Conservation (phyloP, 2,888 invertebrate species). For the Cerastis leucographa region DNA sequence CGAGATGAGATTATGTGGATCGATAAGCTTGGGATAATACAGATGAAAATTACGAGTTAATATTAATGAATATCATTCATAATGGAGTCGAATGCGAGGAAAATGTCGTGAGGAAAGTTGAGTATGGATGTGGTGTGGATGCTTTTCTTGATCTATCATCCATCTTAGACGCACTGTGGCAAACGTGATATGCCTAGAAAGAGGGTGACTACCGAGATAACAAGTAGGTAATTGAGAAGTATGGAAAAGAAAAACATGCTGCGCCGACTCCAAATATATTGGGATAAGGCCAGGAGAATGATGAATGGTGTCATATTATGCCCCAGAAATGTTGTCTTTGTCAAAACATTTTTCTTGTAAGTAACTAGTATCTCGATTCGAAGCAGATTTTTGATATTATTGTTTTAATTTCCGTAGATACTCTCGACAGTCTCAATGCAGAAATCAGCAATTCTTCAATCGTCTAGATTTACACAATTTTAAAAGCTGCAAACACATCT, state of each 20-base stretch:
- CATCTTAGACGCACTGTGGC: background rate
- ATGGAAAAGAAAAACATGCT: background rate
- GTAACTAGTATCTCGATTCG: background rate
- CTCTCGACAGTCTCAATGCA: background rate
- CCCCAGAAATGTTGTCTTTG: background rate
- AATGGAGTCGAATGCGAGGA: background rate
- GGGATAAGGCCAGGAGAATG: background rate
- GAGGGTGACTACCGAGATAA: background rate
- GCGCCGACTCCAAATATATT: background rate
- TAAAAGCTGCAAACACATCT: conserved; percentile 25
- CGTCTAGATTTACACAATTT: conserved; percentile 23
- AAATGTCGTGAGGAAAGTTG: background rate
- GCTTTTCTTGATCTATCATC: too few relatives aligned
- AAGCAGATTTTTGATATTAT: background rate
- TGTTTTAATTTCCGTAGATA: background rate
- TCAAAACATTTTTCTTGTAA: background rate
- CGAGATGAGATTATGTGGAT: conserved; percentile 48
- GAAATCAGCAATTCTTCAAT: conserved; percentile 7
- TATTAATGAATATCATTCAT: background rate
- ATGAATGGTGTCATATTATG: background rate
- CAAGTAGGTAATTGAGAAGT: background rate
- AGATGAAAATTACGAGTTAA: conserved; percentile 7
- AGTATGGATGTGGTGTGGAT: too few relatives aligned
- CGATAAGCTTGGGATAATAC: conserved; percentile 34
- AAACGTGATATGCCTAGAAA: background rate